Base-by-base conservation (phyloP, 92 coral and sea anemone species). In the Heliopora coerulea region DNA sequence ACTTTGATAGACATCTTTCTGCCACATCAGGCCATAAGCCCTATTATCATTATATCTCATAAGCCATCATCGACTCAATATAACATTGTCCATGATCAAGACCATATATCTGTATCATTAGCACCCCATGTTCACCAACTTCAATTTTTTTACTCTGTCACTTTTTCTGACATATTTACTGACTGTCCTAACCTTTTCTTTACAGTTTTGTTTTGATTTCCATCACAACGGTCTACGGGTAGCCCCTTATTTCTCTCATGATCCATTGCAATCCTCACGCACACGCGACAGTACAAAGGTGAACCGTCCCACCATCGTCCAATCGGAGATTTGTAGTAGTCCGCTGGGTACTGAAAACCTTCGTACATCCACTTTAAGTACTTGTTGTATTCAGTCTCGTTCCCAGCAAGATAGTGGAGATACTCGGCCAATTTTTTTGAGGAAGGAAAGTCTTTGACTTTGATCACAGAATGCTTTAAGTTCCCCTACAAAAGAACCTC, bases 251-350 rank as follows among this genome's bases (percentile, higher is more conserved):
- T 91, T n/a, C 89, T 83, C 42, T 88, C 88, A 0, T 48, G 63
- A n/a, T 89, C 96, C 68, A 85, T 37, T 73, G 89, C 91, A 82
- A 95, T 84, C 79, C 89, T 87, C 97, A 95, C 86, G 58, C 99
- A 95, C 3, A 95, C 89, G 70, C 91, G 96, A 75, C 99, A 95
- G 59, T 90, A 95, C 74, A 95, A 73, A 29, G 99, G 99, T 66
- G 86, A 82, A 28, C 92, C 80, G 49, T 73, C 79, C 99, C 99
- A 95, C 99, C 99, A 95, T 14, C 86, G 91, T 0, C 99, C 99
- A 26, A 95, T 95, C 34, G 87, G 80, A 37, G 97, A 85, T 31
- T 86, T 59, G 49, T 84, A 84, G 54, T 90, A 87, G 31, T 90
- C 91, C 19, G 19, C n/a, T 8, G 77, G 77, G 49, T 52, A 70